Evolutionary conservation across 2,113 vertebrate species (phyloP).

Genomic region (Columba livia): DNA sequence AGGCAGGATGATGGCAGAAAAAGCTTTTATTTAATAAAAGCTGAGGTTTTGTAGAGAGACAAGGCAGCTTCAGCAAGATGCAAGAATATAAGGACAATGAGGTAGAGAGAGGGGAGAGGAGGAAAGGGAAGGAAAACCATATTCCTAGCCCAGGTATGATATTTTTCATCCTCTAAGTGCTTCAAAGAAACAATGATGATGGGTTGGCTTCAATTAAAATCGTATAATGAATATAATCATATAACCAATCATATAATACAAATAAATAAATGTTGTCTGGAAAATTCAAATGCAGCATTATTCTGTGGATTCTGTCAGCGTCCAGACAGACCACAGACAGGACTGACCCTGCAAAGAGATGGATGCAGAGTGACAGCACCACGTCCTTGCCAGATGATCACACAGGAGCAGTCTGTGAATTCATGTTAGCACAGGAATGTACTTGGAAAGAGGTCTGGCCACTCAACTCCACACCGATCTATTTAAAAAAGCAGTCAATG

Average conservation of each 20-base stretch:
- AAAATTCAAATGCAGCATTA: neutral
- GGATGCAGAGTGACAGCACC: neutral
- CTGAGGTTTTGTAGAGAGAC: neutral
- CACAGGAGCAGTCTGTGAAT: slow-evolving; percentile 26
- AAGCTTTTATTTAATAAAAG: neutral
- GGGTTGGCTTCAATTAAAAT: neutral
- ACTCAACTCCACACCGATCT: neutral
- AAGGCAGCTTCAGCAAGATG: neutral
- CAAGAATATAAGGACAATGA: neutral
- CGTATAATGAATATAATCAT: too few species aligned
- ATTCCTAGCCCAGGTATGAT: neutral
- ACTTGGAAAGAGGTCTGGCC: neutral
- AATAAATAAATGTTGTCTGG: neutral
- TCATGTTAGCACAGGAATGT: neutral
- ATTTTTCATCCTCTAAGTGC: neutral
- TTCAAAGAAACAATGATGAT: neutral
- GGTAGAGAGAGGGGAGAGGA: neutral
- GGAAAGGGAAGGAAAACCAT: neutral
- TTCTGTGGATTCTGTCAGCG: neutral
- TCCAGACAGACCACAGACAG: neutral
- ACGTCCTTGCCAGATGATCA: neutral
- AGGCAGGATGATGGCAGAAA: neutral
- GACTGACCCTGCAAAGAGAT: neutral
- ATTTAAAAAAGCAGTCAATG: neutral
- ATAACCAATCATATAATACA: neutral